Conservation (phyloP, 2,113 vertebrate species). For the Oryzias curvinotus region DNA sequence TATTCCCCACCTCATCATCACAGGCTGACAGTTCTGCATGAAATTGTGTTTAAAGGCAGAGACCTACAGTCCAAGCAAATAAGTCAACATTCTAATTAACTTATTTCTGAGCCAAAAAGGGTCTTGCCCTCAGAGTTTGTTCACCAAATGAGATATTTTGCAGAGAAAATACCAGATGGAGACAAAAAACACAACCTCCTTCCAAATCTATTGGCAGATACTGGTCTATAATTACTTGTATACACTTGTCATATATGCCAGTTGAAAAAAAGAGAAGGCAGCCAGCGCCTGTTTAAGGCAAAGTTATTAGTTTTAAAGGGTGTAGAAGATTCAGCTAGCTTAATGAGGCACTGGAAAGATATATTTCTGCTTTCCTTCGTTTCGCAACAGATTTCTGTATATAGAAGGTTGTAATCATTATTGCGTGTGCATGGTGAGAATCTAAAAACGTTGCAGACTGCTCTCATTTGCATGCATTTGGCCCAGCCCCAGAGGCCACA, state of each 20-base stretch:
- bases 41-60: no score
- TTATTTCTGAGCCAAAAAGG: constrained; percentile 10
- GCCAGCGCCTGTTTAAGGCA: neutral
- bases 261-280: constrained; percentile 5
- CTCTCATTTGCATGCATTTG: constrained; percentile 16
- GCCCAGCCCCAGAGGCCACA: constrained; percentile 19
- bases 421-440: constrained; percentile 4
- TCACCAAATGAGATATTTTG: constrained; percentile 34
- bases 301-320: constrained; percentile 1
- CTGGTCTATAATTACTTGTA: constrained; percentile 16
- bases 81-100: no score
- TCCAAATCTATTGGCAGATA: constrained; percentile 34
- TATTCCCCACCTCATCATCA: no score
- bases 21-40: no score
- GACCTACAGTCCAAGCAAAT: no score
- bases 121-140: constrained; percentile 18
- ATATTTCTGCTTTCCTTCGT: neutral
- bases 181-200: constrained; percentile 33
- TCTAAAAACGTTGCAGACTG: constrained; percentile 2
- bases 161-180: constrained; percentile 44
- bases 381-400: neutral
- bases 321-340: constrained; percentile 11
- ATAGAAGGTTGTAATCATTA: constrained; percentile 4
- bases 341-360: constrained; percentile 14
- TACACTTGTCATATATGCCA: constrained; percentile 9